Evolutionary conservation across 2,113 vertebrate genomes (phyloP).

Genomic region (Tragelaphus scriptus): DNA sequence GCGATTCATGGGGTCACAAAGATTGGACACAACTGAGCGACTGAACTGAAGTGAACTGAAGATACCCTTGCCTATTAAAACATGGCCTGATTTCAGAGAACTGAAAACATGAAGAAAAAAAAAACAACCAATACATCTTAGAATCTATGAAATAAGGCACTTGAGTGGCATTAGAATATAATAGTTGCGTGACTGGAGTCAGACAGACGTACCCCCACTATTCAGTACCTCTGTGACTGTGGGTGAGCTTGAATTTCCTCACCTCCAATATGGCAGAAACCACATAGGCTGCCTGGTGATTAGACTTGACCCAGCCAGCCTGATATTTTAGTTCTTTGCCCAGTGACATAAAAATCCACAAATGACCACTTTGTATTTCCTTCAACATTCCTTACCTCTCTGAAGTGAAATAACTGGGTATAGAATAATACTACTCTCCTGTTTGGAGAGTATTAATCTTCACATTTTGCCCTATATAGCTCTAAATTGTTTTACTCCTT

Average conservation of each 20-base stretch:
- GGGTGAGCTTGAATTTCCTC: not conserved
- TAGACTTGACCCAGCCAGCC: not conserved
- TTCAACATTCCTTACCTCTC: not conserved
- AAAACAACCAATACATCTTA: not conserved
- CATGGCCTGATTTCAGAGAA: not conserved
- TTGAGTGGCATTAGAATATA: accelerated
- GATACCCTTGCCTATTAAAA: not conserved
- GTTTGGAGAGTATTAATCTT: not conserved
- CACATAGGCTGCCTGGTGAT: not conserved
- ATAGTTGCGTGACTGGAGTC: not conserved
- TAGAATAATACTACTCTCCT: not conserved
- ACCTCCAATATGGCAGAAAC: not conserved
- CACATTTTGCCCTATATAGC: not conserved
- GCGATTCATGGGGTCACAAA: too few relatives aligned
- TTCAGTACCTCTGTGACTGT: not conserved
- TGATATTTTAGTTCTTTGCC: not conserved
- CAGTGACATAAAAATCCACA: not conserved
- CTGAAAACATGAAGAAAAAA: not conserved
- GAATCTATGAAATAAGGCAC: not conserved
- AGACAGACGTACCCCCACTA: not conserved
- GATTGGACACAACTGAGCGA: too few relatives aligned
- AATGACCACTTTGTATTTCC: not conserved
- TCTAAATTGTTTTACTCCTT: not conserved
- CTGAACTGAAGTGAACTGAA: not conserved
- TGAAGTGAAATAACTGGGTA: not conserved